These are phyloP conservation scores for Catostomus latipinnis DNA, from an alignment of 2,797 vertebrate genomes.

Conservation along the genomic window DNA sequence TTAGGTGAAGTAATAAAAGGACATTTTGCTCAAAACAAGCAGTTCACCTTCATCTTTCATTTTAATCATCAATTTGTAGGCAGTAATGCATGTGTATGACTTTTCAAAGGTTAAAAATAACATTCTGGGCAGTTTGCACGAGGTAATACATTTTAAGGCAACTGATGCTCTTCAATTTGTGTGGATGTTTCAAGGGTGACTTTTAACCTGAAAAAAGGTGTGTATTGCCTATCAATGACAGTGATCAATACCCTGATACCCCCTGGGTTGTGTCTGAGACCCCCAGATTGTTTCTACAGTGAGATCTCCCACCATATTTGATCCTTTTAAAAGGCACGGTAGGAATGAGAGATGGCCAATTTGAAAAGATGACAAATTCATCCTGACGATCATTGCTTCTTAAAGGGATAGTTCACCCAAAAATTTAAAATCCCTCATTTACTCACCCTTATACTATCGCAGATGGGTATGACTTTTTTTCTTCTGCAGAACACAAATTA, in stretches of 20 bases:
- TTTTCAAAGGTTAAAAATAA: background rate
- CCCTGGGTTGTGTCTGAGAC: constrained; percentile 11
- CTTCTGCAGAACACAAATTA: background rate
- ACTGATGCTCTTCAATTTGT: background rate
- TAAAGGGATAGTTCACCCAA: background rate
- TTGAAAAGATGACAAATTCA: background rate
- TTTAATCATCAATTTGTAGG: background rate
- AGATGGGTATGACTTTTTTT: background rate
- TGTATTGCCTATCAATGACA: constrained; percentile 10
- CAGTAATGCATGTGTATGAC: background rate
- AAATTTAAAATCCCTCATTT: background rate
- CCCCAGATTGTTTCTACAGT: background rate
- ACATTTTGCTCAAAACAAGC: background rate
- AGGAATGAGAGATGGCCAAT: background rate
- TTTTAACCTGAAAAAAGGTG: background rate
- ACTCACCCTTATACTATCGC: background rate
- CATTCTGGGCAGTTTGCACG: background rate
- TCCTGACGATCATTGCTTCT: no score
- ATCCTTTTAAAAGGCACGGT: constrained; percentile 1
- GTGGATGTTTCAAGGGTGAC: background rate
- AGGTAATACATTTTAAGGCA: background rate
- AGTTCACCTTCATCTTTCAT: background rate
- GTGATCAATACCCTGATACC: constrained; percentile 10
- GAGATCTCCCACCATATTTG: background rate
- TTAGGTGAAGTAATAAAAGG: no score